Evolutionary conservation across 2,888 invertebrate genomes (phyloP).

Genomic region (Euzetes globulus): DNA sequence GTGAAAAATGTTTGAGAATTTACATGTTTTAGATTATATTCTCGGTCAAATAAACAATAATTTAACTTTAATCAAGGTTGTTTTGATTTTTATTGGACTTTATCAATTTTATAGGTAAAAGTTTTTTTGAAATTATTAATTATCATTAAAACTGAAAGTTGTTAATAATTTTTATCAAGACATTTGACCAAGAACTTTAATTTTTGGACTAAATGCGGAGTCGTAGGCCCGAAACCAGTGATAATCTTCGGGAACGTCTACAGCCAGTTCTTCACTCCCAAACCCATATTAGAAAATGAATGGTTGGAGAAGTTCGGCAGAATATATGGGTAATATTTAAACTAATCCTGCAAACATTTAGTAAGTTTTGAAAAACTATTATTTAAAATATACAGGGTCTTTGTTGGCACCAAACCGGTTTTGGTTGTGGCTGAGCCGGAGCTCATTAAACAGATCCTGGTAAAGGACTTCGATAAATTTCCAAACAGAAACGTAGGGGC

Average conservation of each 20-base stretch:
- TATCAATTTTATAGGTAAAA: too few relatives aligned
- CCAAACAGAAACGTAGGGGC: background rate
- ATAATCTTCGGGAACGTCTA: background rate
- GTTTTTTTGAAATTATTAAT: too few relatives aligned
- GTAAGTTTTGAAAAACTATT: background rate
- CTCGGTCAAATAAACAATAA: too few relatives aligned
- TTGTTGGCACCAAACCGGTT: background rate
- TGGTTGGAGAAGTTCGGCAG: background rate
- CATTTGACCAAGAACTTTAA: background rate
- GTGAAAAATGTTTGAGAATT: too few relatives aligned
- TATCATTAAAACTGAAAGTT: too few relatives aligned
- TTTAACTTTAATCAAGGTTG: too few relatives aligned
- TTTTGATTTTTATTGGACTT: too few relatives aligned
- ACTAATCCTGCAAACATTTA: background rate
- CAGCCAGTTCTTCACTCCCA: background rate
- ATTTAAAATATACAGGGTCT: background rate
- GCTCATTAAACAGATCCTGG: background rate
- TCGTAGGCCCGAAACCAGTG: background rate
- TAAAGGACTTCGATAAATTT: background rate
- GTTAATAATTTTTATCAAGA: too few relatives aligned
- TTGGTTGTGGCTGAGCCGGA: background rate
- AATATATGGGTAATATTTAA: background rate
- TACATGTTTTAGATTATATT: too few relatives aligned
- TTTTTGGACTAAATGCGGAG: background rate
- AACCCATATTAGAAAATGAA: background rate